Conservation (phyloP, 2,797 vertebrate species). For the Gadopsis marmoratus region DNA sequence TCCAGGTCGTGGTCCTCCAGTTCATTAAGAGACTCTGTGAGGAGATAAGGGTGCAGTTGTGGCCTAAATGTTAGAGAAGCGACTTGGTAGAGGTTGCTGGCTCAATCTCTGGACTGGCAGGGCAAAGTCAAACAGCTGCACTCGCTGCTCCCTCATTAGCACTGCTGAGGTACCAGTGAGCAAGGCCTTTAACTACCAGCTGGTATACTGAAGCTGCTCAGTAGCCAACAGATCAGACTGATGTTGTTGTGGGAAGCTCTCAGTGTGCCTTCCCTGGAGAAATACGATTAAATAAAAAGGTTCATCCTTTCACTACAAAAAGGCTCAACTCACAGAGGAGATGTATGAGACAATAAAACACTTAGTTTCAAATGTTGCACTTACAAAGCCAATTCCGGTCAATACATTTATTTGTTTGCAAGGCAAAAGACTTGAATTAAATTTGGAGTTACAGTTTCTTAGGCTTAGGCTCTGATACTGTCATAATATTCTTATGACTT, state of each 20-base stretch:
- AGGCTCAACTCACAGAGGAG: background rate
- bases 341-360: background rate
- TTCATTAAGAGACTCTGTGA: conserved; percentile 88
- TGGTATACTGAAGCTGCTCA: background rate
- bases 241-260: no score
- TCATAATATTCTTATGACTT: no score
- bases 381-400: background rate
- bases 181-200: background rate
- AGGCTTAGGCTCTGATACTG: no score
- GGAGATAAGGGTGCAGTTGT: background rate
- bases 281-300: no score
- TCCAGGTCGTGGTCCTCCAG: conserved; percentile 92
- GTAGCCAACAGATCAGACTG: background rate
- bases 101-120: background rate
- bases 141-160: background rate
- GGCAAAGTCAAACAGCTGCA: background rate
- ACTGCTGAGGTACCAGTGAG: background rate
- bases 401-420: background rate
- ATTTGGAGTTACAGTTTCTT: no score
- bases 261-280: background rate
- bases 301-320: background rate
- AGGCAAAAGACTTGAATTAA: background rate
- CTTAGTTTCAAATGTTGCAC: background rate
- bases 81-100: background rate
- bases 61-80: background rate